Evolutionary conservation across 2,797 vertebrate species (phyloP).

Genomic region (Gobionotothen gibberifrons): DNA sequence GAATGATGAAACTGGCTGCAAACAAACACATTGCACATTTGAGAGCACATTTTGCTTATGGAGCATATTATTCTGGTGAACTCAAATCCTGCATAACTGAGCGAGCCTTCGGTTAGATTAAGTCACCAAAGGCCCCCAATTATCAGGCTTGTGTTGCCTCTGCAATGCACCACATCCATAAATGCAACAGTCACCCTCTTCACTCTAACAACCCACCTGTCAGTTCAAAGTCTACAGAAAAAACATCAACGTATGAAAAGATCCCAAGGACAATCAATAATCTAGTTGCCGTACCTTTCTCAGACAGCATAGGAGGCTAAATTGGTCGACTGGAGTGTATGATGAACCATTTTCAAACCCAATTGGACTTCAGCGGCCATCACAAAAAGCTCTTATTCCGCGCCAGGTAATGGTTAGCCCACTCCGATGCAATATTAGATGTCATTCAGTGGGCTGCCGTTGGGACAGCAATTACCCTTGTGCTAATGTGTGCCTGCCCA

Average conservation of each 20-base stretch:
- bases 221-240: constrained; percentile 50
- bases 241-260: constrained; percentile 61
- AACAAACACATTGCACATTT: constrained; percentile 57
- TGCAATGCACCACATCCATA: constrained; percentile 54
- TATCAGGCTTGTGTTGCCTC: constrained; percentile 53
- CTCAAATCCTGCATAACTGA: constrained; percentile 44
- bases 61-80: constrained; percentile 59
- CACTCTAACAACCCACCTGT: constrained; percentile 55
- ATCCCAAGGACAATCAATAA: constrained; percentile 78
- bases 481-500: constrained; percentile 71
- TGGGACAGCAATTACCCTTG: constrained; percentile 76
- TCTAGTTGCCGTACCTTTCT: constrained; percentile 55
- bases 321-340: constrained; percentile 67
- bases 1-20: constrained; percentile 77
- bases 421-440: constrained; percentile 73
- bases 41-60: constrained; percentile 59
- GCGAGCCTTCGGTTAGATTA: constrained; percentile 49
- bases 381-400: constrained; percentile 66
- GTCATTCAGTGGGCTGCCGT: constrained; percentile 72
- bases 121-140: constrained; percentile 57
- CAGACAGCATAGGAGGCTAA: constrained; percentile 64
- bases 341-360: constrained; percentile 79
- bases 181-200: constrained; percentile 55
- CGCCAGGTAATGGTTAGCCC: constrained; percentile 74
- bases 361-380: constrained; percentile 72